Evolutionary conservation across 2,888 invertebrate species (phyloP).

Genomic region (Amaurobius ferox): DNA sequence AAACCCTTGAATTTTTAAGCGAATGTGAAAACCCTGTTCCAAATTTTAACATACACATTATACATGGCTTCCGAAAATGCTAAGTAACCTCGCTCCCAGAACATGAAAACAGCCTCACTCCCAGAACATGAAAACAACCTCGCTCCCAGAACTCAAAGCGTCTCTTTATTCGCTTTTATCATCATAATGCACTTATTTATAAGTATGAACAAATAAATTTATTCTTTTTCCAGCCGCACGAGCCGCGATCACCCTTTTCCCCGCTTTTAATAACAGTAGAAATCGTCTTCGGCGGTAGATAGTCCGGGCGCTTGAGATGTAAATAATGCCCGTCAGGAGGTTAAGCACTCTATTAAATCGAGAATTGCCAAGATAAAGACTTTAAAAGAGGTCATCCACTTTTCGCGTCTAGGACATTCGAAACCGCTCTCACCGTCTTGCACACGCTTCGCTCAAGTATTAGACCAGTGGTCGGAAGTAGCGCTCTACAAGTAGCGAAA

Average conservation of each 20-base stretch:
- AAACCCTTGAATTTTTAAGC: no score
- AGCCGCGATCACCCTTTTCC: no score
- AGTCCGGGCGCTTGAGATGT: not conserved
- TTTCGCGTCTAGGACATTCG: not conserved
- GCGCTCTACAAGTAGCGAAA: no score
- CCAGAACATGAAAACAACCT: no score
- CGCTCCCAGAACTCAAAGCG: no score
- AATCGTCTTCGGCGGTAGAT: not conserved
- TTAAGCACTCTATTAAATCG: slow-evolving; percentile 57
- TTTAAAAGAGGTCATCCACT: slow-evolving; percentile 8
- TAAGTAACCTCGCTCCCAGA: no score
- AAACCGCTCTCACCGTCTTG: not conserved
- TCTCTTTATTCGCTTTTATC: not conserved
- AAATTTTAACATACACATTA: no score
- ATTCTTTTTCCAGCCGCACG: not conserved
- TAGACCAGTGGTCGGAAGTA: no score
- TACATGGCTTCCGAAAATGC: no score
- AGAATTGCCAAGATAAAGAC: slow-evolving; percentile 34
- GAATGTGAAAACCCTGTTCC: no score
- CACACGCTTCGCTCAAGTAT: not conserved
- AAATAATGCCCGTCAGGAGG: slow-evolving; percentile 45
- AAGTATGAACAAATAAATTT: not conserved
- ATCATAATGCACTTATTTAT: not conserved
- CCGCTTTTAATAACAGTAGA: not conserved
- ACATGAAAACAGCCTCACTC: no score